Percentiles rank a stretch among this genome's conserved stretches.
Evolutionary conservation across 2,113 vertebrate species (phyloP).

Genomic region (Scopus umbretta): DNA sequence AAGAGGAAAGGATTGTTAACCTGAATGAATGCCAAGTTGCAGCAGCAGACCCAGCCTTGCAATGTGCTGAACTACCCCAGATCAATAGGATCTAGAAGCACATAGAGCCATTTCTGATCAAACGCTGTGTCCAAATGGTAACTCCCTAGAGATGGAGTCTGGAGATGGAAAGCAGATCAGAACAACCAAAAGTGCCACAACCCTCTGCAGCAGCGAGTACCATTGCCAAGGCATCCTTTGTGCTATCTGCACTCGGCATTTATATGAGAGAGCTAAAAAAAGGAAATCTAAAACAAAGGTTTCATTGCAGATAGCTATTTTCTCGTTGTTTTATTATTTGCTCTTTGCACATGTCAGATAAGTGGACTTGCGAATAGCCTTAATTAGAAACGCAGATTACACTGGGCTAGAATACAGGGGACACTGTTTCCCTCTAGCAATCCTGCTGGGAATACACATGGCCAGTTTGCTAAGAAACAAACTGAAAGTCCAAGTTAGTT

Average conservation of each 20-base stretch:
- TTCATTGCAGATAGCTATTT: neutral
- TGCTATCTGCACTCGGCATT: neutral
- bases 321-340: conserved; percentile 12
- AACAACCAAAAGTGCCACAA: neutral
- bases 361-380: conserved; percentile 12
- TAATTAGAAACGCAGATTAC: conserved; percentile 64
- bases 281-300: conserved; percentile 44
- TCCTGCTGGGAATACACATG: neutral
- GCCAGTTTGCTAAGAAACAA: neutral
- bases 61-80: neutral
- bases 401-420: neutral
- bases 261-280: neutral
- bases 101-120: neutral
- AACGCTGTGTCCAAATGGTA: neutral
- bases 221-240: neutral
- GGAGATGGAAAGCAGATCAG: neutral
- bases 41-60: neutral
- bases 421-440: neutral
- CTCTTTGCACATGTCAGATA: conserved; percentile 47
- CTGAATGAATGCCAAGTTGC: neutral
- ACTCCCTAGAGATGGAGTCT: neutral
- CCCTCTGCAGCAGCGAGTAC: neutral
- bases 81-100: neutral
- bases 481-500: neutral
- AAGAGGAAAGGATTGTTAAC: neutral